Evolutionary conservation across 2,797 vertebrate species (phyloP).

Genomic region (Paratrypauchen microcephalus): DNA sequence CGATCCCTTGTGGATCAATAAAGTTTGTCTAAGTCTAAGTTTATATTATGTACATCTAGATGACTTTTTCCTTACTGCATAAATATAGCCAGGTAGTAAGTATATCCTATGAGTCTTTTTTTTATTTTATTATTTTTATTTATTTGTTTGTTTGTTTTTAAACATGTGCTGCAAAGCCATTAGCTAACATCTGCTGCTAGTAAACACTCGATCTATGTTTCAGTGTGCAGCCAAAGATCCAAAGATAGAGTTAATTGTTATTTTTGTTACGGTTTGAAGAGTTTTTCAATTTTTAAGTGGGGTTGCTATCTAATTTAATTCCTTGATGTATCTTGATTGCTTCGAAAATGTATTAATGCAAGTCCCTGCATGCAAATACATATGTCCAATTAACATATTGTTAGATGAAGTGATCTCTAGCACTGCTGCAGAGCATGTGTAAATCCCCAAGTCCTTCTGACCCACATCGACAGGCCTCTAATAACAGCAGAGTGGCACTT

Average conservation of each 20-base stretch:
- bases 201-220: not conserved
- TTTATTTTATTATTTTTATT: too few species aligned
- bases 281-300: conserved; percentile 1
- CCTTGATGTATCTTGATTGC: conserved; percentile 9
- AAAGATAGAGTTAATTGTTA: not conserved
- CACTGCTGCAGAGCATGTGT: conserved; percentile 39
- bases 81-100: not conserved
- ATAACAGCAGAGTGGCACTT: conserved; percentile 41
- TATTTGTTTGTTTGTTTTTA: too few species aligned
- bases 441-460: conserved; percentile 38
- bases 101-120: not conserved
- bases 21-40: too few species aligned
- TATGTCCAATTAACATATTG: conserved; percentile 39
- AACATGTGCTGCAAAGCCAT: not conserved
- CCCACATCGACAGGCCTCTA: conserved; percentile 35
- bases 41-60: not conserved
- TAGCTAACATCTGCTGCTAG: not conserved
- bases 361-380: conserved; percentile 21
- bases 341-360: conserved; percentile 12
- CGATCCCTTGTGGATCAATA: too few species aligned
- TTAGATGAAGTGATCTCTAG: conserved; percentile 44
- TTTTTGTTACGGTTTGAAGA: not conserved
- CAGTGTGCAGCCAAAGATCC: not conserved
- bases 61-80: not conserved
- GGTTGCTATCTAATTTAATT: conserved; percentile 4